phyloP scores from a whole-genome alignment of 2,888 invertebrate genomes.

The Metallyticus violacea region DNA sequence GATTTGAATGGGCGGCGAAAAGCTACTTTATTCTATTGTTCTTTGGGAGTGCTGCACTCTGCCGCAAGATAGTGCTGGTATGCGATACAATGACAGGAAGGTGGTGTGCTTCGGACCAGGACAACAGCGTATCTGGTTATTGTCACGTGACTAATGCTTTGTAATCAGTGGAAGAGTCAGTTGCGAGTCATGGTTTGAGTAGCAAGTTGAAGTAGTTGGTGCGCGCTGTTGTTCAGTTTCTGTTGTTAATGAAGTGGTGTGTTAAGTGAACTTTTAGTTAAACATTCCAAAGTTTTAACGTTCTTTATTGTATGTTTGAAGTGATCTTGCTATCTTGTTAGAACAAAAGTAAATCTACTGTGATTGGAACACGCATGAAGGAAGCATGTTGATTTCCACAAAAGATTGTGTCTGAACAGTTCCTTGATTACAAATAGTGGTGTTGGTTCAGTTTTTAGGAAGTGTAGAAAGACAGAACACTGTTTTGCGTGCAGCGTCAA shows the following conservation, averaged over 20 bases:
- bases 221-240: not conserved
- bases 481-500: constrained; percentile 32
- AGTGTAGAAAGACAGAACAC: constrained; percentile 9
- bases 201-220: not conserved
- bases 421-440: not conserved
- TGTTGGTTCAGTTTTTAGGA: not conserved
- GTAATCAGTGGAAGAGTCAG: not conserved
- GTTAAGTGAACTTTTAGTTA: not conserved
- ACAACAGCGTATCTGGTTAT: not conserved
- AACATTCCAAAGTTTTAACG: not conserved
- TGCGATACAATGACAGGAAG: not conserved
- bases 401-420: no score
- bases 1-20: no score
- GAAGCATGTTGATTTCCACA: not conserved
- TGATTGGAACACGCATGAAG: not conserved
- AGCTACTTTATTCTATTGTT: not conserved
- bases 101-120: not conserved
- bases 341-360: not conserved
- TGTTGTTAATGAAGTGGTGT: not conserved
- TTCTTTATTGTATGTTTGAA: not conserved
- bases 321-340: not conserved
- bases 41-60: not conserved
- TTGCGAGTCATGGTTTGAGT: not conserved
- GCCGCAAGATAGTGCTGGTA: not conserved
- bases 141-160: not conserved